These are phyloP conservation scores for Leptinotarsa texana DNA, from an alignment of 1,140 invertebrate species.

Conservation along the genomic window DNA sequence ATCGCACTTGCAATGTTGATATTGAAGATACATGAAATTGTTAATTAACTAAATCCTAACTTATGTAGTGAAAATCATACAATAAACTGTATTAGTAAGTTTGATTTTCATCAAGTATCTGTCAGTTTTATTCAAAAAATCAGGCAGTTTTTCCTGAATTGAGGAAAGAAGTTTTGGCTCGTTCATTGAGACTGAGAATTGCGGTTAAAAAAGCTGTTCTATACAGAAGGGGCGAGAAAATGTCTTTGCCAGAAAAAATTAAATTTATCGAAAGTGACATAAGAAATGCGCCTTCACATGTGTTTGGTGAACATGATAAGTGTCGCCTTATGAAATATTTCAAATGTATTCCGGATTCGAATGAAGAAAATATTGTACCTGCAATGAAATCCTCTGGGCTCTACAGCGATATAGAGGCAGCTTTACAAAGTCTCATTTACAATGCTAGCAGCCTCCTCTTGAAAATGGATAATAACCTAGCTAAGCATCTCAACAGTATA, in stretches of 20 bases:
- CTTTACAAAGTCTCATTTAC: too few species aligned
- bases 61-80: too few species aligned
- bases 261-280: conserved; percentile 33
- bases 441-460: background rate
- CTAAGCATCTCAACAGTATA: too few species aligned
- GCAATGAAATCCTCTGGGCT: background rate
- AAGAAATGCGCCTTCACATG: background rate
- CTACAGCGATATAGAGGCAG: background rate
- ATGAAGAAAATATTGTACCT: background rate
- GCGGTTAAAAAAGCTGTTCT: background rate
- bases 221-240: background rate
- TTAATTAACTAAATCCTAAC: too few species aligned
- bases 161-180: background rate
- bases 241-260: background rate
- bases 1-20: too few species aligned
- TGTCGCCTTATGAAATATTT: background rate
- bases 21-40: too few species aligned
- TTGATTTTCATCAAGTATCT: too few species aligned
- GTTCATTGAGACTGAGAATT: background rate
- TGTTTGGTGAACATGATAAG: background rate
- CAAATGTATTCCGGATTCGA: background rate
- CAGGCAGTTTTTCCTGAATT: background rate
- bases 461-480: background rate
- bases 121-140: too few species aligned
- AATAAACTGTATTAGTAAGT: too few species aligned